Base-by-base conservation (phyloP, 2,797 vertebrate species). In the Fratercula arctica region DNA sequence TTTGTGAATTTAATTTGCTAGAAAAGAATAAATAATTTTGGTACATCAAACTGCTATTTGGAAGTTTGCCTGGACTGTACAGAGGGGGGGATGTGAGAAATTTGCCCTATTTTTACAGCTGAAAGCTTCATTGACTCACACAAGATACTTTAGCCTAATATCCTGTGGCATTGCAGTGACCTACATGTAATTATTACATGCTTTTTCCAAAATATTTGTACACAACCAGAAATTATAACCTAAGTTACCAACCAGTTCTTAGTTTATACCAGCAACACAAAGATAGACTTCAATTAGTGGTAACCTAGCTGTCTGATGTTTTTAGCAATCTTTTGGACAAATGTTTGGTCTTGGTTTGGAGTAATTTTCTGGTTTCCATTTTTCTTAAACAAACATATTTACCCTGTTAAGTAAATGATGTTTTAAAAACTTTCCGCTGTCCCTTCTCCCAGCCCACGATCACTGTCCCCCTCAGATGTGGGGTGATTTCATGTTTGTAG, bases 81-180 rank as follows among this genome's bases (percentile, higher is more conserved):
- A 91, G 97, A 97, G 96, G 95, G 94, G 87, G 87, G 73, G 82
- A 97, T 97, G 97, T 96, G 96, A 98, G 97, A 98, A 98, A 98
- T 97, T 96, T 98, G 98, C 98, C 98, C 98, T 98, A 98, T 98
- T 98, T 98, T 98, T 95, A 97, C 95, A 97, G 89, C 31, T 97
- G 95, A 97, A 97, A 97, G 95, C 96, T 97, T 97, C 96, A 96
- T 95, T 97, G 96, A 96, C 95, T 97, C 97, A 60, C 89, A 96
- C 96, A 94, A 97, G 95, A 97, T 93, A 95, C 96, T 97, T 96
- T 94, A 92, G 96, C 96, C 95, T 96, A 97, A 95, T 96, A 97
- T 92, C 94, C 96, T 95, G 97, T 97, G 97, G 97, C 97, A 98
- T 94, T 97, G 97, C 93, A 94, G 96, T 98, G 98, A 98, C 98